Conservation (phyloP, 2,888 invertebrate genomes). For the Chouioia cunea region DNA sequence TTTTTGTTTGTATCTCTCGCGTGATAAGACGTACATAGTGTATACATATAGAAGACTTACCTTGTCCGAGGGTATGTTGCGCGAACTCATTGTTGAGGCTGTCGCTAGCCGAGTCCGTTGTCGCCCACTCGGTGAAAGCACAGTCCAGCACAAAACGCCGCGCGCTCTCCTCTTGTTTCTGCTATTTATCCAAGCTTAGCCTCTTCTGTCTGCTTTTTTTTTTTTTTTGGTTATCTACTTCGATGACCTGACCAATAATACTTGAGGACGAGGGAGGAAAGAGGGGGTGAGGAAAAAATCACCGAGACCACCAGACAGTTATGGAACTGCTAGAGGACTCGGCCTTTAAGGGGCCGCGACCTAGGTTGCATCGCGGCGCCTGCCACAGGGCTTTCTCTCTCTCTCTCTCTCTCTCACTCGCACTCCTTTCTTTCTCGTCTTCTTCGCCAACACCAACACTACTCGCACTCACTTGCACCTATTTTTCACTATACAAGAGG, state of each 20-base stretch:
- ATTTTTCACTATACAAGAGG: no score
- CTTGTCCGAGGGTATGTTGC: conserved; percentile 88
- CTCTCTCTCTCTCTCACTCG: conserved; percentile 19
- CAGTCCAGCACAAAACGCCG: conserved; percentile 52
- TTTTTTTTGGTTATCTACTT: no score
- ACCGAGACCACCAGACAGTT: conserved; percentile 45
- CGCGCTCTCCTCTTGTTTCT: conserved; percentile 30
- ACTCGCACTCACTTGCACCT: no score
- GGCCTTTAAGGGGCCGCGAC: conserved; percentile 30
- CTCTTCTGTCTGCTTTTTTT: background rate
- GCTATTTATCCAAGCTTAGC: background rate
- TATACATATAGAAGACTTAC: no score
- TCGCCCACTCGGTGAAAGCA: no score
- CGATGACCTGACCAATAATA: no score
- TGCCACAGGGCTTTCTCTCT: conserved; percentile 14
- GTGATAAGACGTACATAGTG: no score
- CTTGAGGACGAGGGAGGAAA: background rate
- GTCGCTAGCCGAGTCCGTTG: no score
- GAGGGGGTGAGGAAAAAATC: conserved; percentile 1
- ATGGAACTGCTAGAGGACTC: conserved; percentile 42
- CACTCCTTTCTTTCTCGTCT: no score
- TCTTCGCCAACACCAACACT: background rate
- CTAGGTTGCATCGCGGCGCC: conserved; percentile 26
- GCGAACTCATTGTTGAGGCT: conserved; percentile 77
- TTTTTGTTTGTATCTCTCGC: no score